Evolutionary conservation across 2,888 invertebrate species (phyloP), one percentile per base, ranked within the genome.

Genomic region (Kryphioiulus occultus): DNA sequence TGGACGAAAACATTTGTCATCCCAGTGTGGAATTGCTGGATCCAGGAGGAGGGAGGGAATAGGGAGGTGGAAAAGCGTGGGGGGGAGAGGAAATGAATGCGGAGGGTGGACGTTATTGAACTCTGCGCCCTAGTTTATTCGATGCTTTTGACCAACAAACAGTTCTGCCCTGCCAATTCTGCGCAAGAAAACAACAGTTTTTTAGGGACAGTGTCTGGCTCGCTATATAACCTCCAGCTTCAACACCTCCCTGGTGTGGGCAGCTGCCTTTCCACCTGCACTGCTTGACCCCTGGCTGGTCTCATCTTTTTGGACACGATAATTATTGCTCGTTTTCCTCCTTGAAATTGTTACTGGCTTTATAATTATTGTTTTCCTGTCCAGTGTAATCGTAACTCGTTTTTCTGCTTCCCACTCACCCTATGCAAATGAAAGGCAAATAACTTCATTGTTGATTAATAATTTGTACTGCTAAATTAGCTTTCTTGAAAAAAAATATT

Each of bases 1-100:
- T 85, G 42, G 85, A 22, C 22, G 85, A 85, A 47, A 47, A 85
- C 85, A 47, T 85, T 85, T 39, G 85, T 85, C 85, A 44, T 85
- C 85, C 44, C 85, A 44, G 44, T 85, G 44, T 22, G 47, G 22
- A 85, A 85, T 22, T 85, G 44, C 30, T 39, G 32, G 32, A 35
- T 32, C 32, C 26, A 83, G 83, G 22, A 0, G 0, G 3, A n/a
- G 19, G 53, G 53, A n/a, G 5, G 35, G 35, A 35, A n/a, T n/a
- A n/a, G n/a, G 35, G 35, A 35, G 35, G 17, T 15, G 17, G 17
- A 47, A 47, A 15, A 15, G 15, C 47, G 15, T 47, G 47, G 59
- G 22, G 35, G 59, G 59, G 22, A 59, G 22, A n/a, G 59, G 59
- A 22, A 22, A 59, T 59, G 22, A n/a, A 59, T 22, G 59, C 22